These are phyloP conservation scores for Sympetrum striolatum DNA, from an alignment of 2,888 invertebrate genomes.

Conservation along the genomic window DNA sequence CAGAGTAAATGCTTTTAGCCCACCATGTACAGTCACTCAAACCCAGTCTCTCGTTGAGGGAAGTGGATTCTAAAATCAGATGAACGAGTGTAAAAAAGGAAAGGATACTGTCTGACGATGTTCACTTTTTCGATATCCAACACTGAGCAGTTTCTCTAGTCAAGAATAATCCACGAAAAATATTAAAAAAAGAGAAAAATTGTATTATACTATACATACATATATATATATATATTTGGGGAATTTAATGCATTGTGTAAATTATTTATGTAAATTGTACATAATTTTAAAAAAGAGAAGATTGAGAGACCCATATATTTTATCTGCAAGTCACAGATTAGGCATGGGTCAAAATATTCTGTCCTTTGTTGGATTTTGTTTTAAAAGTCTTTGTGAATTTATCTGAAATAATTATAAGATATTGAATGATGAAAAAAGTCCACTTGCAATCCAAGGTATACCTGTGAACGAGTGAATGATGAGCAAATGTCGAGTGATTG, in stretches of 20 bases:
- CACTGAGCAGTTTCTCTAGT: slow-evolving; percentile 42
- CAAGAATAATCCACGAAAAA: slow-evolving; percentile 35
- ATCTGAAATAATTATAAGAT: slow-evolving; percentile 20
- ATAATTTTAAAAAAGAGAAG: slow-evolving; percentile 48
- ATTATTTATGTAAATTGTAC: slow-evolving; percentile 52
- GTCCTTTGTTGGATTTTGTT: slow-evolving; percentile 48
- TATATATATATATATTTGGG: slow-evolving; percentile 46
- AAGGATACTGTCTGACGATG: neutral
- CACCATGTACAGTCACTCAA: slow-evolving; percentile 44
- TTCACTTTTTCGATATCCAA: slow-evolving; percentile 25
- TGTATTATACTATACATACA: slow-evolving; percentile 44
- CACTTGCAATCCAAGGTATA: slow-evolving; percentile 5
- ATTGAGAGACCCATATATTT: slow-evolving; percentile 46
- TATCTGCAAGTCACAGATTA: slow-evolving; percentile 48
- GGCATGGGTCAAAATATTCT: slow-evolving; percentile 47
- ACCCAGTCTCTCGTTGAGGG: slow-evolving; percentile 24
- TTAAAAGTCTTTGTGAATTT: slow-evolving; percentile 44
- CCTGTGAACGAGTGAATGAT: neutral
- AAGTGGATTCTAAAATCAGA: neutral
- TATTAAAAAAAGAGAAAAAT: slow-evolving; percentile 37
- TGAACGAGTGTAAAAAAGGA: neutral
- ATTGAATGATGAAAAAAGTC: neutral
- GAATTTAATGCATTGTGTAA: slow-evolving; percentile 48
- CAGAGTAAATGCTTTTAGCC: slow-evolving; percentile 6
- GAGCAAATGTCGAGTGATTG: neutral